Percentiles rank a stretch among this genome's conserved stretches.
These are phyloP conservation scores for Falco novaeseelandiae DNA, from an alignment of 2,797 vertebrate species.

Conservation along the genomic window DNA sequence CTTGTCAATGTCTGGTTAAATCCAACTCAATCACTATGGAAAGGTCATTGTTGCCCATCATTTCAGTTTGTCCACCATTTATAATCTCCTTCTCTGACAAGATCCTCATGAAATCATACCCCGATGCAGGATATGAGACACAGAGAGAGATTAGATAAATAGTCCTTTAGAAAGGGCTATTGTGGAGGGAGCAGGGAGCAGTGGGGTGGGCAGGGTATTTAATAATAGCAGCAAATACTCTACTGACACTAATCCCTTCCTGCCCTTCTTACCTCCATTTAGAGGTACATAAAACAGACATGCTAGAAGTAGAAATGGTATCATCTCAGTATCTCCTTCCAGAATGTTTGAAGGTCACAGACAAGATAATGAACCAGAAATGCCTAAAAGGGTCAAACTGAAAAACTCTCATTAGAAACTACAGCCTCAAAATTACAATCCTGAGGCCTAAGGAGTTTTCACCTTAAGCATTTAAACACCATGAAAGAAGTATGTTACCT, in stretches of 20 bases:
- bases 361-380: conserved; percentile 45
- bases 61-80: neutral
- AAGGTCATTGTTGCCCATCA: neutral
- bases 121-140: neutral
- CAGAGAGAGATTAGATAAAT: neutral
- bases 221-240: neutral
- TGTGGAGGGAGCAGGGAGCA: neutral
- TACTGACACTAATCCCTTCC: neutral
- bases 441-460: conserved; percentile 36
- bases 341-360: conserved; percentile 54
- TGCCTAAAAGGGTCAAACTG: neutral
- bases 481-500: conserved; percentile 17
- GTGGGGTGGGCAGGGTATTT: neutral
- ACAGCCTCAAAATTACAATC: conserved; percentile 27
- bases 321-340: neutral
- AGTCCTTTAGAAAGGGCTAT: neutral
- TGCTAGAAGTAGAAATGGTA: neutral
- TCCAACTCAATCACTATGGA: neutral
- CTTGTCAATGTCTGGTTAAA: neutral
- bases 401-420: conserved; percentile 58
- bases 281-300: neutral
- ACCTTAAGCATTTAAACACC: conserved; percentile 37
- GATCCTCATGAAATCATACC: neutral
- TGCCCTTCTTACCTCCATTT: neutral
- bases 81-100: neutral